Evolutionary conservation across 64 coral and sea anemone genomes (phyloP), one percentile per base, ranked within the genome.

Genomic region (Porites lutea): DNA sequence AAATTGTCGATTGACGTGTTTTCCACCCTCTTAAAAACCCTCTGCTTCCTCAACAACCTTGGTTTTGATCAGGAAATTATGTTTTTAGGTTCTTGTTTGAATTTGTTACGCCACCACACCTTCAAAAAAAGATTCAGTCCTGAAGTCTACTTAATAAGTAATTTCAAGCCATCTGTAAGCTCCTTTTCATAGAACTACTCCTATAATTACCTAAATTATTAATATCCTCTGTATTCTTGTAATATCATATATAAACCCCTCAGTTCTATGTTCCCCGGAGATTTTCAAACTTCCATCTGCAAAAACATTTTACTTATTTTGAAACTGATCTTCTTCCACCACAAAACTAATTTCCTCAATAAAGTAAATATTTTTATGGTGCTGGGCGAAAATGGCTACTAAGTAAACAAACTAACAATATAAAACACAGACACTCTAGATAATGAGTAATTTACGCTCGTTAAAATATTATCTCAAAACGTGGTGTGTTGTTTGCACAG

Each of bases 361-460:
- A 77, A 55, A 79, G 88, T 12, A 90, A 77, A 79, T 53, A 90
- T 53, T 90, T 79, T 63, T 79, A 19, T 14, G 23, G n/a, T 48
- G 59, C 61, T 20, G 14, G 48, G 19, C 21, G 81, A 8, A 68
- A 68, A 84, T 84, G 81, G 47, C 81, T n/a, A 48, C 62, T 84
- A 22, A 15, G 81, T 84, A 84, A 84, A 84, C 47, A 84, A 84
- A 84, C 46, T 52, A 69, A 68, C 65, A 65, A 64, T 65, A 48
- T 16, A 82, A 13, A 45, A 82, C 9, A 19, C 62, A 94, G 82
- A 94, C 87, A 89, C 54, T 83, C 15, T 71, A 71, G 48, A 81
- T 89, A 71, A 89, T 58, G 21, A 77, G 70, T 77, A 83, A 62
- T 89, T 44, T 37, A 45, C 14, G 58, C 18, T 8, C 9, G 10